Base-by-base conservation (phyloP, 2,797 vertebrate genomes). In the Phataginus tetradactyla region DNA sequence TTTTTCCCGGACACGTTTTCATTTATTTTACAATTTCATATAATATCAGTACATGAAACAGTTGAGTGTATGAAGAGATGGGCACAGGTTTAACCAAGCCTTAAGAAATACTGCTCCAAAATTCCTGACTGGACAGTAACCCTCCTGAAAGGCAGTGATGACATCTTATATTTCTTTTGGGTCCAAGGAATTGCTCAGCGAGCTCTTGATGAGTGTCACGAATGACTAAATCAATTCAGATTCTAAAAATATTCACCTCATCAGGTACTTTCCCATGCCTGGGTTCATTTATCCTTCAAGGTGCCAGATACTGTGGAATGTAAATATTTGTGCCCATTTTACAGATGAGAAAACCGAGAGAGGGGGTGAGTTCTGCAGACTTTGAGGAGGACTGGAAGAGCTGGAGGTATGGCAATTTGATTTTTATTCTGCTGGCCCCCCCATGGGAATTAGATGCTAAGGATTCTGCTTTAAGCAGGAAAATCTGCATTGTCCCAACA, bases 221-320 rank as follows among this genome's bases (percentile, higher is more conserved):
- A 51, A 77, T 8, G 29, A 18, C 18, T 21, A 14, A 23, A 17
- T 77, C 53, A 13, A 25, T 57, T 61, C 42, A 20, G 55, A 34
- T 9, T 29, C 59, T 29, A n/a, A 15, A 23, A n/a, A 63, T 0
- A 0, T 3, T 17, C 34, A 9, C 42, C 1, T 5, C 45, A 32
- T 42, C 32, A 25, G 37, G 64, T 1, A 20, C 80, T 45, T 69
- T 12, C 53, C 63, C 14, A 0, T 21, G n/a, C 64, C 25, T 7
- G 5, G 29, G 32, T 53, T 85, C 63, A 1, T 20, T 32, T 45
- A n/a, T 39, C 74, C 32, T 20, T 10, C 29, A 1, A 1, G 9
- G 5, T 0, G 0, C 57, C 68, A 55, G 49, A 15, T 5, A 8
- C 18, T 1, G 0, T 2, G 37, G 32, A 15, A 12, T 5, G 8